These are phyloP conservation scores for Ophioderma brevispina DNA, from an alignment of 35 echinoderm and acorn worm species.

Conservation along the genomic window DNA sequence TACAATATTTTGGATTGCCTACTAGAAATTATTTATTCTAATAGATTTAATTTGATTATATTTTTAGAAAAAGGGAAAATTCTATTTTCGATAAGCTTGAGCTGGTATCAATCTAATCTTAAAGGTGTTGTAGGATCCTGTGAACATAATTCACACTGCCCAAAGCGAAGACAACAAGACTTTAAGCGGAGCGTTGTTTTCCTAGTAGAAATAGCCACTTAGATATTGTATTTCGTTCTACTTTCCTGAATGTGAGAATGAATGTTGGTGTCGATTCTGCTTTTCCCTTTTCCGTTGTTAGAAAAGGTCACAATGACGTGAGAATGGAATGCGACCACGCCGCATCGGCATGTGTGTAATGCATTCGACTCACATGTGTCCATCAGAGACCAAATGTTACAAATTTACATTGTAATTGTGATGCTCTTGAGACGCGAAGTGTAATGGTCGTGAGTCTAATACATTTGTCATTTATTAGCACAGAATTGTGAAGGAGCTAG, in stretches of 20 bases:
- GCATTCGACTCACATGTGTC: neutral
- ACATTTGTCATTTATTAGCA: neutral
- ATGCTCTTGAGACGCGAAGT: neutral
- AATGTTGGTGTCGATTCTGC: neutral
- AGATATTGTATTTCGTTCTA: neutral
- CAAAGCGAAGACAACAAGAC: too few species aligned
- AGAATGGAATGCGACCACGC: neutral
- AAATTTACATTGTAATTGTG: neutral
- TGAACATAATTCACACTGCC: too few species aligned
- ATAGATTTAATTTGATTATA: too few species aligned
- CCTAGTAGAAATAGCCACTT: neutral
- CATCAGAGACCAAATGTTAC: neutral
- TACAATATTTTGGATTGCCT: too few species aligned
- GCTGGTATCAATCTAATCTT: too few species aligned
- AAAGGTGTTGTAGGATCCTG: too few species aligned
- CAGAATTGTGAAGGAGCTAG: neutral
- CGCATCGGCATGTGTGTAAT: neutral
- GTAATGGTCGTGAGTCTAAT: neutral
- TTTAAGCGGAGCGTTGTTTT: neutral
- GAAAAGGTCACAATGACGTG: neutral
- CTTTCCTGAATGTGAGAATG: conserved; percentile 1
- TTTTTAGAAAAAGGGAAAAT: too few species aligned
- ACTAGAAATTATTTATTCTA: too few species aligned
- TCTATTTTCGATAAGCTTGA: too few species aligned
- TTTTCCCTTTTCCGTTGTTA: neutral